Percentiles rank a stretch among this genome's conserved stretches.
These are phyloP conservation scores for Pseudochirops cupreus DNA, from an alignment of 2,797 vertebrate species.

Conservation along the genomic window DNA sequence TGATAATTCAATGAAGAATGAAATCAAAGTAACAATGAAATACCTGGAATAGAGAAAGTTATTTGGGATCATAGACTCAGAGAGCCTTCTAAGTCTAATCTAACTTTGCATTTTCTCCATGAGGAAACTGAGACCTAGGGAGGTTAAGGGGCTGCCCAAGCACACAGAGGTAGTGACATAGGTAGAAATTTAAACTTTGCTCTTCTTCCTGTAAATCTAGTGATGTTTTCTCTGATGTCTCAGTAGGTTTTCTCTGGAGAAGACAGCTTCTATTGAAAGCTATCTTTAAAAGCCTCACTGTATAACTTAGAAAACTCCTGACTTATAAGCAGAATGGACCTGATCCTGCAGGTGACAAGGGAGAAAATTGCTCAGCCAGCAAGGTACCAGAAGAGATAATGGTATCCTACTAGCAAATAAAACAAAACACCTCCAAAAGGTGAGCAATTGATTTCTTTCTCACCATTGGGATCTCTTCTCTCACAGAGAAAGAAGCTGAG, in stretches of 20 bases:
- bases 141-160: not conserved
- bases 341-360: constrained; percentile 46
- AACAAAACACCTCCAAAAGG: constrained; percentile 66
- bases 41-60: not conserved
- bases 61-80: not conserved
- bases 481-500: constrained; percentile 51
- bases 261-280: constrained; percentile 9
- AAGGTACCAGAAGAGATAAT: constrained; percentile 69
- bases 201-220: not conserved
- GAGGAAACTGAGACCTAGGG: not conserved
- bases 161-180: not conserved
- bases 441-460: constrained; percentile 73
- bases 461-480: constrained; percentile 43
- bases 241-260: constrained; percentile 43
- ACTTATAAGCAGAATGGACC: constrained; percentile 33
- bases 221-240: not conserved
- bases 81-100: not conserved
- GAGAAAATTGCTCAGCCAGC: constrained; percentile 69
- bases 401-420: constrained; percentile 64
- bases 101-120: not conserved
- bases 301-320: constrained; percentile 51
- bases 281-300: constrained; percentile 52
- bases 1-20: not conserved
- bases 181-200: not conserved
- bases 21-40: not conserved